Conservation (phyloP, 2,888 invertebrate species). For the Melipona beecheii region DNA sequence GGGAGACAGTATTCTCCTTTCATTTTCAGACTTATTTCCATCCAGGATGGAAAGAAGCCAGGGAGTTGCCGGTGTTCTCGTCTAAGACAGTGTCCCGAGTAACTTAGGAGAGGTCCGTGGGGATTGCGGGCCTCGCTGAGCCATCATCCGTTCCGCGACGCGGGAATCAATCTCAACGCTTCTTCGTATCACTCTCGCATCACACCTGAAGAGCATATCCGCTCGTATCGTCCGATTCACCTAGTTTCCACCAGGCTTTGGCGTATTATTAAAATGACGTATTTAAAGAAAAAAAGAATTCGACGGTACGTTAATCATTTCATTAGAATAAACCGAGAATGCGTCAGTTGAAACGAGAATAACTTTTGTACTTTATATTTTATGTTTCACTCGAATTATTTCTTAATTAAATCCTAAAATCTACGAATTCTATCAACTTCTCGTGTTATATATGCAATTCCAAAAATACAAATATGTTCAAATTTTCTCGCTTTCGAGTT, state of each 20-base stretch:
- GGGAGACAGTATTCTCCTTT: conserved; percentile 63
- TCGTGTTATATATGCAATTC: no score
- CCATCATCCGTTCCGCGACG: conserved; percentile 61
- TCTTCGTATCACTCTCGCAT: conserved; percentile 71
- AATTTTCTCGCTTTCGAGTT: no score
- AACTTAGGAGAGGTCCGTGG: conserved; percentile 42
- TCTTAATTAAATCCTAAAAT: no score
- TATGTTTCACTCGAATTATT: no score
- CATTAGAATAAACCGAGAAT: no score
- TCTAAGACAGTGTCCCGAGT: conserved; percentile 42
- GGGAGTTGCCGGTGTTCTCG: conserved; percentile 12
- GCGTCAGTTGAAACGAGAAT: no score
- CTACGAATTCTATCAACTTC: no score
- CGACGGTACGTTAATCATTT: no score
- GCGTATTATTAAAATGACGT: no score
- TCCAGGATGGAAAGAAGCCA: conserved; percentile 51
- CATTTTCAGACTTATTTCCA: conserved; percentile 70
- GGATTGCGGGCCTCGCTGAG: conserved; percentile 29
- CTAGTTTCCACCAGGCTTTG: not conserved
- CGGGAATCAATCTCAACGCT: conserved; percentile 75
- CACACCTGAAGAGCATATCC: conserved; percentile 63
- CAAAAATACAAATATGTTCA: no score
- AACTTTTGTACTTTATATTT: no score
- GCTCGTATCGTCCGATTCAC: conserved; percentile 44
- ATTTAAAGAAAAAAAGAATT: no score